phyloP scores from a whole-genome alignment of 2,797 vertebrate genomes.

The Todus mexicanus region DNA sequence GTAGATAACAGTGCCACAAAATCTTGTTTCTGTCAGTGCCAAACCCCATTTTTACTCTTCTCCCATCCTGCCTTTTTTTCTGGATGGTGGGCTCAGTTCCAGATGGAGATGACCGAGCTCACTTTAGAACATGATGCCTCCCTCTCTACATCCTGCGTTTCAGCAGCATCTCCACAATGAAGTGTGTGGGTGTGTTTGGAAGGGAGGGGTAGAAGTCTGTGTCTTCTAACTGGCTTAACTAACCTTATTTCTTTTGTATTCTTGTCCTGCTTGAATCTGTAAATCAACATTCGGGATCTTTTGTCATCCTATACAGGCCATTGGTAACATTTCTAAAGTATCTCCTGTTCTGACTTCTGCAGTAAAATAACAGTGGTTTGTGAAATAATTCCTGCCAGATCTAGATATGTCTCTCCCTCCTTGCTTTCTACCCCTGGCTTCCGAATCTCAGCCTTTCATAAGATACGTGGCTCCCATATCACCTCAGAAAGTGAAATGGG shows the following conservation, averaged over 20 bases:
- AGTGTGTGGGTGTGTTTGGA: not conserved
- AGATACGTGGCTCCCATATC: not conserved
- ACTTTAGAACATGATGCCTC: not conserved
- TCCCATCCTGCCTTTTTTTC: not conserved
- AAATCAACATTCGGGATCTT: not conserved
- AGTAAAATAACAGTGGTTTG: not conserved
- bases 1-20: not conserved
- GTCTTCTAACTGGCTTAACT: conserved; percentile 14
- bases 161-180: not conserved
- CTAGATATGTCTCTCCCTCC: conserved; percentile 38
- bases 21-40: not conserved
- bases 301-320: not conserved
- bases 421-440: not conserved
- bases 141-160: not conserved
- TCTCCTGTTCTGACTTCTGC: not conserved
- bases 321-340: not conserved
- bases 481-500: not conserved
- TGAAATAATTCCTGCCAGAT: not conserved
- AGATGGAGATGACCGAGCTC: not conserved
- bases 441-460: not conserved
- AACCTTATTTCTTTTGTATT: not conserved
- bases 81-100: not conserved
- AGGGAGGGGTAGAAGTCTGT: not conserved
- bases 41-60: not conserved
- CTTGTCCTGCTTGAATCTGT: not conserved